These are phyloP conservation scores for Eurystomus gularis DNA, from an alignment of 2,113 vertebrate genomes.

Conservation along the genomic window DNA sequence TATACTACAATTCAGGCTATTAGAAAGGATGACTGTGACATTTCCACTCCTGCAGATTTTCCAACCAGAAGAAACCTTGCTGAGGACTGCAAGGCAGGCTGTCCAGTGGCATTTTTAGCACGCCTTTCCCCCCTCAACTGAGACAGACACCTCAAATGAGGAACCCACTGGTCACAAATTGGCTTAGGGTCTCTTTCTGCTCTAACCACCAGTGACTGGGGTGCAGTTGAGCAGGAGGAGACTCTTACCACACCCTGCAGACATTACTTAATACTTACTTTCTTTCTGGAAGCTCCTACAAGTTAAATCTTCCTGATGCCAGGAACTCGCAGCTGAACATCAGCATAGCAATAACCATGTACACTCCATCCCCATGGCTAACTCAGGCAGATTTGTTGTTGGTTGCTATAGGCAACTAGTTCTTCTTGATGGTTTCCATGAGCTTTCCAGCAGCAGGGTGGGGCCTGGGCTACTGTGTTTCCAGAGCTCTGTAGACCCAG, in stretches of 20 bases:
- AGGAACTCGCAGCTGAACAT: constrained; percentile 5
- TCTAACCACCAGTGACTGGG: background rate
- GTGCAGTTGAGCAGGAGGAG: background rate
- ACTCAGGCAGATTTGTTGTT: constrained; percentile 23
- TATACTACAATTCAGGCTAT: background rate
- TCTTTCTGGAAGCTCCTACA: background rate
- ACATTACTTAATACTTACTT: background rate
- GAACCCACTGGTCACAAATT: background rate
- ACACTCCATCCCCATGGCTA: background rate
- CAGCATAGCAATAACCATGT: background rate
- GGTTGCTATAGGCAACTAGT: constrained; percentile 43
- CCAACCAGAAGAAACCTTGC: background rate
- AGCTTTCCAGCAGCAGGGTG: constrained; percentile 1
- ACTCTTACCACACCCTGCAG: background rate
- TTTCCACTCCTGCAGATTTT: background rate
- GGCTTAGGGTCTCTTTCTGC: background rate
- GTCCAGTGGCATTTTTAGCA: background rate
- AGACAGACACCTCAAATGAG: background rate
- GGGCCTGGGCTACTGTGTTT: background rate
- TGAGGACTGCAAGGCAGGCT: background rate
- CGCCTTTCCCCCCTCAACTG: background rate
- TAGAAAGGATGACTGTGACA: background rate
- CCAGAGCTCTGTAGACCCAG: background rate
- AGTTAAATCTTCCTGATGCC: background rate
- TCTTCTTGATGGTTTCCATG: background rate